phyloP scores from a whole-genome alignment of 1,140 invertebrate species.

The Palaemon carinicauda region DNA sequence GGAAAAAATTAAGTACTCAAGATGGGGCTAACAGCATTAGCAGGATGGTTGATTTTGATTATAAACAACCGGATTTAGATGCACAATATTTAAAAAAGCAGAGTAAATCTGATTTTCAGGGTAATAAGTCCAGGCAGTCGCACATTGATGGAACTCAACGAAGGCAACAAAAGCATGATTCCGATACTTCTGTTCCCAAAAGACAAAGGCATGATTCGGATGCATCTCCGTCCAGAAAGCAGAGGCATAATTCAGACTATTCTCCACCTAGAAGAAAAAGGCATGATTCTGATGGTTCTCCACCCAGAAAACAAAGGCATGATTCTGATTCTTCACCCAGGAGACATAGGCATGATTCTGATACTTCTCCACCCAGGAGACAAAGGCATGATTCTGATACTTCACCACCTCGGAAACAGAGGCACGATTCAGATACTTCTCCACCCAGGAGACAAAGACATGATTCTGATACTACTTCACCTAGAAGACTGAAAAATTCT shows the following conservation, averaged over 20 bases:
- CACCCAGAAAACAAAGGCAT: slow-evolving; percentile 38
- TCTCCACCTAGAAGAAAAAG: slow-evolving; percentile 61
- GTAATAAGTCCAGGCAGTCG: too few species aligned
- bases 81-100: neutral
- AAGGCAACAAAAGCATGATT: slow-evolving; percentile 55
- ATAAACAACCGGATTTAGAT: neutral
- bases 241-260: slow-evolving; percentile 60
- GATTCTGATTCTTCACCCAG: slow-evolving; percentile 42
- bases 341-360: slow-evolving; percentile 41
- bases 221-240: slow-evolving; percentile 60
- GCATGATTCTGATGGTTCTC: slow-evolving; percentile 46
- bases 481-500: slow-evolving; percentile 42
- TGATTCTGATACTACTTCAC: slow-evolving; percentile 7
- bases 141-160: too few species aligned
- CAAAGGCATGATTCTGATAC: neutral
- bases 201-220: slow-evolving; percentile 61
- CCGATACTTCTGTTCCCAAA: slow-evolving; percentile 61
- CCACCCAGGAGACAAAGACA: slow-evolving; percentile 7
- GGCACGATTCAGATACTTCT: neutral
- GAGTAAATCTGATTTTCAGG: too few species aligned
- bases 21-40: too few species aligned
- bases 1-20: slow-evolving; percentile 69
- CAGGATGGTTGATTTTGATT: neutral
- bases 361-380: neutral
- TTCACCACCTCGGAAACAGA: neutral